Base-by-base conservation (phyloP, 1,140 invertebrate genomes). In the Berghia stephanieae region DNA sequence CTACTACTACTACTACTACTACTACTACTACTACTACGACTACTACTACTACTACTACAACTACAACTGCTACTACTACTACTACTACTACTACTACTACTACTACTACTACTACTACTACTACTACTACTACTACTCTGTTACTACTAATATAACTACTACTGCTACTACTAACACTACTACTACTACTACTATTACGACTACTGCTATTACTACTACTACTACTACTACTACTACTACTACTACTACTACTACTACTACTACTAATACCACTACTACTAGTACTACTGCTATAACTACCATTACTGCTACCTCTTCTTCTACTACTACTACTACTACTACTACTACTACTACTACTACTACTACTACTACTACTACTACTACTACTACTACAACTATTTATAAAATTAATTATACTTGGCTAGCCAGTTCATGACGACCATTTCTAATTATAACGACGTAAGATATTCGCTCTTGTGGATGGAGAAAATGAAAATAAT, bases 351-450 rank as follows among this genome's bases (percentile, higher is more conserved):
- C 60, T 66, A 34, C 60, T 66, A n/a, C n/a, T n/a, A n/a, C n/a
- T n/a, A n/a, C n/a, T n/a, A n/a, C n/a, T n/a, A n/a, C n/a, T n/a
- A n/a, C n/a, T n/a, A n/a, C n/a, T n/a, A n/a, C n/a, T n/a, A n/a
- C n/a, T n/a, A n/a, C n/a, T n/a, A n/a, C n/a, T n/a, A n/a, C n/a
- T n/a, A n/a, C n/a, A n/a, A n/a, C n/a, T n/a, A n/a, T n/a, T n/a
- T n/a, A n/a, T n/a, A n/a, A n/a, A n/a, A n/a, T n/a, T n/a, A n/a
- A n/a, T n/a, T n/a, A n/a, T n/a, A 57, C 10, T 75, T 18, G 21
- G 72, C 72, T n/a, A 75, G 72, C 72, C 72, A 75, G 72, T 75
- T 75, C 72, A 75, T 75, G 36, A 75, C 55, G 3, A 75, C 8
- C 72, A 75, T 75, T 42, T 75, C 72, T 2, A 75, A 57, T 24